Evolutionary conservation across 2,797 vertebrate species (phyloP).

Genomic region (Nannoperca obscura): DNA sequence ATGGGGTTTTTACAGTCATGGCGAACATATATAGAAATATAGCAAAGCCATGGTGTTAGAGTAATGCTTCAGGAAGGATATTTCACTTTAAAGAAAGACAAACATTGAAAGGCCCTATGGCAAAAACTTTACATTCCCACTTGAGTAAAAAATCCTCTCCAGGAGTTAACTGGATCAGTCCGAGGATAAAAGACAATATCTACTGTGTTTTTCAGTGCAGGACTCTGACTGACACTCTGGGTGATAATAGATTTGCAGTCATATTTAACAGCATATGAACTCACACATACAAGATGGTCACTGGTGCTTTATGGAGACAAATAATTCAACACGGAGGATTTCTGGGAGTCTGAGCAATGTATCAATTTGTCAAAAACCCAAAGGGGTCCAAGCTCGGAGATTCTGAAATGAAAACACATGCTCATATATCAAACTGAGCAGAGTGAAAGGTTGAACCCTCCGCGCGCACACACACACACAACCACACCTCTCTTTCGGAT

Average conservation of each 20-base stretch:
- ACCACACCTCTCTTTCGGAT: not conserved
- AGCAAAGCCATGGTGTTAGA: not conserved
- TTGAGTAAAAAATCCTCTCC: not conserved
- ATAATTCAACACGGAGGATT: conserved; percentile 31
- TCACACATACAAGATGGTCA: conserved; percentile 24
- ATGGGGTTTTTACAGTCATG: not conserved
- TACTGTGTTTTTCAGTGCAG: conserved; percentile 12
- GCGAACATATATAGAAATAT: not conserved
- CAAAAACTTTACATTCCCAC: not conserved
- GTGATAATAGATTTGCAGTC: conserved; percentile 31
- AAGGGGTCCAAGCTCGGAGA: conserved; percentile 16
- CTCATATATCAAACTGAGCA: conserved; percentile 36
- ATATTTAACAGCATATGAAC: conserved; percentile 18
- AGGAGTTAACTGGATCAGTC: conserved; percentile 12
- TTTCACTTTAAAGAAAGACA: not conserved
- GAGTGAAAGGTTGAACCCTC: conserved; percentile 29
- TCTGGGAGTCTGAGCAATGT: conserved; percentile 27
- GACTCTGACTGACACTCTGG: conserved; percentile 5
- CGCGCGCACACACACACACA: not conserved
- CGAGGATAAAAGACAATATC: not conserved
- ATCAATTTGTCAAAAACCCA: conserved; percentile 27
- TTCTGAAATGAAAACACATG: conserved; percentile 56
- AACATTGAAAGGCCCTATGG: not conserved
- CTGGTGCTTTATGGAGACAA: conserved; percentile 21
- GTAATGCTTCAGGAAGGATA: not conserved